Conservation (phyloP, 2,797 vertebrate genomes). For the Lepilemur ruficaudatus region DNA sequence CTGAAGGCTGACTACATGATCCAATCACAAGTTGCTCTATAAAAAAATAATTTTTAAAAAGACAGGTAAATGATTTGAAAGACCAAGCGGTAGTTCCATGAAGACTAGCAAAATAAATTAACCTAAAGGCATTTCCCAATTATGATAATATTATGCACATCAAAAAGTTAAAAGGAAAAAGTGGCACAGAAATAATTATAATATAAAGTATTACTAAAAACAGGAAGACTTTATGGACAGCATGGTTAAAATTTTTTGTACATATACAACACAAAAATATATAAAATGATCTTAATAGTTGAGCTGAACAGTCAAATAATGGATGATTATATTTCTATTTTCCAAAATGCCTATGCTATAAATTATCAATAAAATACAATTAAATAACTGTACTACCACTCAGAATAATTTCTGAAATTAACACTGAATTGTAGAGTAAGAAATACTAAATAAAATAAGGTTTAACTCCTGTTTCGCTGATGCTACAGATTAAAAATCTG, state of each 20-base stretch:
- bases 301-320: neutral
- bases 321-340: neutral
- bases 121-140: neutral
- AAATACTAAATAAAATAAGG: conserved; percentile 34
- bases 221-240: neutral
- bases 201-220: neutral
- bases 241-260: neutral
- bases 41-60: conserved; percentile 72
- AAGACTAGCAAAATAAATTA: conserved; percentile 7
- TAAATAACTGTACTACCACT: conserved; percentile 4
- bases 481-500: neutral
- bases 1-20: conserved; percentile 85
- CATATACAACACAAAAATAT: neutral
- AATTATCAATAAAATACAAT: conserved; percentile 23
- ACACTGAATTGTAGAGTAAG: neutral
- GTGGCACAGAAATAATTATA: neutral
- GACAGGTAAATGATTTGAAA: conserved; percentile 47
- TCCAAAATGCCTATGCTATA: conserved; percentile 25
- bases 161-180: neutral
- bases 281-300: conserved; percentile 1
- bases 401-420: conserved; percentile 41
- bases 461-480: neutral
- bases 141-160: neutral
- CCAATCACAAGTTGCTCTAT: conserved; percentile 94
- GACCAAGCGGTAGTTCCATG: neutral